Base-by-base conservation (phyloP, 2,888 invertebrate species). In the Pyrrhia umbra region DNA sequence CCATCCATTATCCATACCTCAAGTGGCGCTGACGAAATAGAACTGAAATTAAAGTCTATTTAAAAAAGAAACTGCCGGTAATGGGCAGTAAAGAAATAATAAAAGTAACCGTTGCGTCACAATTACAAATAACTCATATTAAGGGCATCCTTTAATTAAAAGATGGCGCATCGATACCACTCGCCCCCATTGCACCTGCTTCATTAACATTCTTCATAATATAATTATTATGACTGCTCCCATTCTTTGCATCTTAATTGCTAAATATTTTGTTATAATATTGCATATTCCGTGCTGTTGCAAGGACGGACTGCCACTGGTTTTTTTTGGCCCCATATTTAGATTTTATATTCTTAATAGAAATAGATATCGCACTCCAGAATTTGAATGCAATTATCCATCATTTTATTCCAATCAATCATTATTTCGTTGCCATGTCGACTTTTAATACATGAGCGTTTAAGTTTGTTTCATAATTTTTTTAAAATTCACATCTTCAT, bases 181-280 rank as follows among this genome's bases (percentile, higher is more conserved):
- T 25, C 6, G 15, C 57, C 21, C 2, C 18, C 55, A 75, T 55
- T 58, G 52, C 55, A 63, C 49, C 45, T 42, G 25, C 63, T 62
- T 71, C 49, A 72, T 77, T 77, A 77, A 77, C 16, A 77, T 77
- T 62, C 68, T 60, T 65, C 13, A 25, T 13, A 20, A 58, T 45
- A 39, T 40, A 52, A 60, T 59, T 25, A 72, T 34, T 43, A 64
- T 57, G 30, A 9, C 15, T 68, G 80, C 42, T 68, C 77, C 73
- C 73, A 77, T 77, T 77, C 73, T 18, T 65, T 18, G 30, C 10
- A 50, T 77, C 60, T 60, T 68, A 51, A 79, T 77, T 65, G 46
- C 56, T 43, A 49, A 40, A 65, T 68, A 65, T 43, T 76, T 65
- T 21, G n/a, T 42, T 52, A 68, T 39, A 51, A 57, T 47, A 20